Evolutionary conservation across 2,113 vertebrate species (phyloP), one percentile per base, ranked within the genome.

Genomic region (Dolichallabes microphthalmus): DNA sequence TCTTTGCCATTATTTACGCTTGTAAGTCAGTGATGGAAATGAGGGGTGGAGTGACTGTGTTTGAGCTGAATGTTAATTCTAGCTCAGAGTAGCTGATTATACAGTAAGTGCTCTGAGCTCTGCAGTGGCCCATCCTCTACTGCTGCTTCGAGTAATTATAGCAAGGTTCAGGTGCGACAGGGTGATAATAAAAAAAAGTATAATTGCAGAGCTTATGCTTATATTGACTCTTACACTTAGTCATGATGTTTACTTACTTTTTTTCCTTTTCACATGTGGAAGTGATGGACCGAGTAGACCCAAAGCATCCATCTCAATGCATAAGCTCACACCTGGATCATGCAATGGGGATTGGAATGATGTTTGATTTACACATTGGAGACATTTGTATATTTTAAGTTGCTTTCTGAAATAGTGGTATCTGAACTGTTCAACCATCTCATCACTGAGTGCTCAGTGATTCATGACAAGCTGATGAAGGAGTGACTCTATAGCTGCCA

Each of bases 191-290:
- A n/a, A 73, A 82, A 35, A 22, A 50, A 2, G 84, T 86, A 76
- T 61, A 25, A 76, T 82, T 19, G 87, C 85, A 58, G 82, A 82
- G 91, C 89, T 91, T 88, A 88, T 89, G 19, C 61, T 81, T 64
- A 50, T 64, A 76, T 1, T 88, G 88, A 89, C 52, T 25, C n/a
- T 53, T 32, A 50, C 32, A 25, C 45, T 73, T 30, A 30, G 82
- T 81, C 78, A 76, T 83, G 58, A 69, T 83, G 82, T 91, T 89
- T 87, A 81, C 90, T 87, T 85, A 90, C 82, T 71, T 86, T 88
- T 87, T 82, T 89, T 79, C 88, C 8, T 79, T 89, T 57, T 92
- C 91, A 90, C 92, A 91, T 93, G 92, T 91, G 91, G 91, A 92
- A 89, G 85, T 88, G 50, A 87, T 88, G 91, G 82, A 91, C 82